These are phyloP conservation scores for Botia kubotai DNA, from an alignment of 2,797 vertebrate genomes.

Conservation along the genomic window DNA sequence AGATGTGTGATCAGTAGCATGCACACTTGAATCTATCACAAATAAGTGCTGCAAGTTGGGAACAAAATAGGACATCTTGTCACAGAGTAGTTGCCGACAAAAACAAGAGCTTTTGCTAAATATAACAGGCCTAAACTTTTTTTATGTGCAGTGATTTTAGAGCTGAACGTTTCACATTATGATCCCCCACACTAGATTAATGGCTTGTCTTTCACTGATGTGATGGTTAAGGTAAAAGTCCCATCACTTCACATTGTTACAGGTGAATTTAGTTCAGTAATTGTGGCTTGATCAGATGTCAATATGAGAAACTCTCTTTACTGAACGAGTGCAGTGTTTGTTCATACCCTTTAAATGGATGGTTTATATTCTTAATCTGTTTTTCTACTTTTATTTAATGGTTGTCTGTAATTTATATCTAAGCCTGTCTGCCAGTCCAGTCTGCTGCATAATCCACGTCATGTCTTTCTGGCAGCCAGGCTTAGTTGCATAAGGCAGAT, in stretches of 20 bases:
- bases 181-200: not conserved
- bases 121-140: not conserved
- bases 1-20: no score
- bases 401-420: slow-evolving; percentile 21
- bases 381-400: slow-evolving; percentile 6
- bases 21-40: not conserved
- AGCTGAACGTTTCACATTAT: not conserved
- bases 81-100: not conserved
- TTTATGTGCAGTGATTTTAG: not conserved
- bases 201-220: not conserved
- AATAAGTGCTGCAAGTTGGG: not conserved
- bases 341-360: not conserved
- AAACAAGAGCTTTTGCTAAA: not conserved
- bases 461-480: slow-evolving; percentile 21
- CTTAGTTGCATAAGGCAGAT: not conserved
- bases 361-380: not conserved
- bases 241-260: not conserved
- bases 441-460: slow-evolving; percentile 30
- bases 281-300: not conserved
- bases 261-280: not conserved
- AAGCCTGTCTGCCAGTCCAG: slow-evolving; percentile 22
- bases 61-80: no score
- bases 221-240: not conserved
- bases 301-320: not conserved
- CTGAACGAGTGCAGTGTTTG: slow-evolving; percentile 3